Evolutionary conservation across 2,888 invertebrate species (phyloP), one percentile per base, ranked within the genome.

Genomic region (Cryptocheilus praepositus): DNA sequence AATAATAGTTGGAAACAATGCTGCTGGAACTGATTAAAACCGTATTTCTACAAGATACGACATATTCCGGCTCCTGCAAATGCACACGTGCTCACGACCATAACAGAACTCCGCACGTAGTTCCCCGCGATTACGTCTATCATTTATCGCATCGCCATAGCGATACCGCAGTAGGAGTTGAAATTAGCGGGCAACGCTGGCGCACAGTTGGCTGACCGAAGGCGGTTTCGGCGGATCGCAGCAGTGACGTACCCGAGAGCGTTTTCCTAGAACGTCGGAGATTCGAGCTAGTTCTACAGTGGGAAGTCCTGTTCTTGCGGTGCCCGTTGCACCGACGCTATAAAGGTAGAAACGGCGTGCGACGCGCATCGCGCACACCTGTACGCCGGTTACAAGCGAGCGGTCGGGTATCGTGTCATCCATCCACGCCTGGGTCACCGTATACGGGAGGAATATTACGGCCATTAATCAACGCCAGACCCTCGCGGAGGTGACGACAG

Each of bases 381-480:
- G 64, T 54, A 56, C 55, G 25, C 36, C 59, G 68, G 60, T 64
- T 73, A 63, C 71, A 74, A 66, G 71, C 64, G 58, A 69, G 69
- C 71, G 43, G 49, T 51, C 28, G 61, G 54, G 25, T 45, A 46
- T 49, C 62, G 58, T 77, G 71, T 73, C 72, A 70, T 59, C 64
- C 49, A 18, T 16, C 36, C 69, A 56, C 65, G 64, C 67, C 70
- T 57, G 71, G 73, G 67, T 75, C 74, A 73, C 75, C 80, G 67
- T 74, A 75, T 78, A 74, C 73, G 59, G 70, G 73, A 52, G 74
- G 78, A 82, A 82, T 83, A 85, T 85, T 82, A 81, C 79, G 68
- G 82, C 79, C 85, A 84, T 85, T 85, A 82, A 85, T 85, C 85
- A 85, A 85, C 84, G 85, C 83, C 85, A 85, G 71, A 64, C 63